A percentile compares a stretch with the other conserved stretches of the same genome.
Evolutionary conservation across 2,888 invertebrate species (phyloP).

Genomic region (Atethmia centrago): DNA sequence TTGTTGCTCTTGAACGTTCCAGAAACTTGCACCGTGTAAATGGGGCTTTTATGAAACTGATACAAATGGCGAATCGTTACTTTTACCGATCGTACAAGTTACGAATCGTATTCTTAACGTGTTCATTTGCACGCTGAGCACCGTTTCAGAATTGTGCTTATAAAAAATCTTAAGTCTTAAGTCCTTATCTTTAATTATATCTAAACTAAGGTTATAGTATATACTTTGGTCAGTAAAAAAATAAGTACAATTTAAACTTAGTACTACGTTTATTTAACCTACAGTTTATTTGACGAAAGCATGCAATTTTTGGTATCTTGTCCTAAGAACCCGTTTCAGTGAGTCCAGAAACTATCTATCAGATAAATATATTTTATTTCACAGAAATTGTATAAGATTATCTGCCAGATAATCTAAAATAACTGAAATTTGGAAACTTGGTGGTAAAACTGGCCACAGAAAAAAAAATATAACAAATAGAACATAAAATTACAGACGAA

Average conservation of each 20-base stretch:
- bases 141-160: not conserved
- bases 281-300: not conserved
- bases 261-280: not conserved
- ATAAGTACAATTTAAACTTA: slow-evolving; percentile 12
- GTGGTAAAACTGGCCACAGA: not conserved
- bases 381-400: not conserved
- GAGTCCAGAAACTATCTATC: not conserved
- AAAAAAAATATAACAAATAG: not conserved
- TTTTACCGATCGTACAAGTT: not conserved
- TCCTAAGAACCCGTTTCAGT: not conserved
- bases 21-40: too few species aligned
- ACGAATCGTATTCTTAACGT: not conserved
- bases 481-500: not conserved
- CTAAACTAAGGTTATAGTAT: not conserved
- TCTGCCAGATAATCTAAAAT: not conserved
- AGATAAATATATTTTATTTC: not conserved
- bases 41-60: not conserved
- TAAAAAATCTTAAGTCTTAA: not conserved
- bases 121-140: not conserved
- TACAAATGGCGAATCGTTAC: not conserved
- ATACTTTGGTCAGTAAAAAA: slow-evolving; percentile 3
- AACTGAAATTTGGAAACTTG: not conserved
- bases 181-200: slow-evolving; percentile 3
- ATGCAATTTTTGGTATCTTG: not conserved
- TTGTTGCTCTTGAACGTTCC: too few species aligned